These are phyloP conservation scores for Mormyrops boulengeri DNA, from an alignment of 2,797 vertebrate species.

Conservation along the genomic window DNA sequence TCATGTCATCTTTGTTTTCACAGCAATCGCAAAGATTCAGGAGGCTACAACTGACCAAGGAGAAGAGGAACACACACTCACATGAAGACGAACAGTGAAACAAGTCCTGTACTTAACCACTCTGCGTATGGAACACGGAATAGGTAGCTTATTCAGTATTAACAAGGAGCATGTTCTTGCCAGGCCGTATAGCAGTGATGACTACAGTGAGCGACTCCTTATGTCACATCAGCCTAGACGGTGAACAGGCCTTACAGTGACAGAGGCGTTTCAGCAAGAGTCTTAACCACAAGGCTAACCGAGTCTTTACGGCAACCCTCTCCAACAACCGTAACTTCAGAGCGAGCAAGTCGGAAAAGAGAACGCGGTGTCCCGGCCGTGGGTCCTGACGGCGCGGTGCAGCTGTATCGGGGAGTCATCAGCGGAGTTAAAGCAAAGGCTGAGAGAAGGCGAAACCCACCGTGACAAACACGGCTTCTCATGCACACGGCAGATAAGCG, in stretches of 20 bases:
- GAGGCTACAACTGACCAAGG: neutral
- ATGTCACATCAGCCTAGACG: neutral
- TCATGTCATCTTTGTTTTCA: neutral
- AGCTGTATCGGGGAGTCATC: slow-evolving; percentile 55
- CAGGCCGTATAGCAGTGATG: neutral
- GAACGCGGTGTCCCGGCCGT: neutral
- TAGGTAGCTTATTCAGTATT: neutral
- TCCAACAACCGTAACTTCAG: neutral
- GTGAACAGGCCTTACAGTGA: neutral
- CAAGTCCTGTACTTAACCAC: neutral
- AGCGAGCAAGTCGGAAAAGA: neutral
- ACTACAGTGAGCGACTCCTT: neutral
- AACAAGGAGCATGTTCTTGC: neutral
- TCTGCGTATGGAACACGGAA: neutral
- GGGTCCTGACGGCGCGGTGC: slow-evolving; percentile 18
- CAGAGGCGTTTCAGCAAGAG: neutral
- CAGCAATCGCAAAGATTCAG: neutral
- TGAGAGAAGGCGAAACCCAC: slow-evolving; percentile 31
- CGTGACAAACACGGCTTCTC: slow-evolving; percentile 68
- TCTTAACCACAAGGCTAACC: neutral
- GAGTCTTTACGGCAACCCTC: neutral
- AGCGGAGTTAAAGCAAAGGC: slow-evolving; percentile 49
- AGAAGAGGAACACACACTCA: neutral
- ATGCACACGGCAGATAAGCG: slow-evolving; percentile 69
- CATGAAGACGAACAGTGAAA: neutral